Percentiles rank a stretch among this genome's conserved stretches.
These are phyloP conservation scores for Pseudotriccus pelzelni DNA, from an alignment of 2,797 vertebrate genomes.

Conservation along the genomic window DNA sequence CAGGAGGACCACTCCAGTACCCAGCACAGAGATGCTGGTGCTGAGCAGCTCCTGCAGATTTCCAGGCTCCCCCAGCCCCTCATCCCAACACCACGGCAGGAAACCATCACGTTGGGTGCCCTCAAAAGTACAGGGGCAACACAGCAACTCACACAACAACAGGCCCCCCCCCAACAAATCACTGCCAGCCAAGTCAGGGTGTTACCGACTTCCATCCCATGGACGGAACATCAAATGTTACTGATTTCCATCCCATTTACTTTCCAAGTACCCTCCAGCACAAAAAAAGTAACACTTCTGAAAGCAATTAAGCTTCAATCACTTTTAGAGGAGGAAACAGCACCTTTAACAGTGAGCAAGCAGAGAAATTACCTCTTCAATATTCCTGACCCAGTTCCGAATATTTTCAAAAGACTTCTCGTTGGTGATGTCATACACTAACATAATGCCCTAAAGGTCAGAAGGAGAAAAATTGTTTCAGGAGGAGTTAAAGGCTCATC, in stretches of 20 bases:
- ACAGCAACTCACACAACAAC: background rate
- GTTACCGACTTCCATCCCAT: too few relatives aligned
- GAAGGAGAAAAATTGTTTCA: background rate
- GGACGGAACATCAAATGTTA: too few relatives aligned
- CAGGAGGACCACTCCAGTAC: rapidly evolving
- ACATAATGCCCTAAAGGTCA: slow-evolving; percentile 90
- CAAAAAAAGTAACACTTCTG: rapidly evolving
- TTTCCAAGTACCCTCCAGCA: background rate
- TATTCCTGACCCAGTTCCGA: slow-evolving; percentile 99
- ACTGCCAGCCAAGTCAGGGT: background rate
- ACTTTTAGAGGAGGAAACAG: background rate
- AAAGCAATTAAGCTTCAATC: background rate
- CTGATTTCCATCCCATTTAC: too few relatives aligned
- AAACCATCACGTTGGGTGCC: rapidly evolving
- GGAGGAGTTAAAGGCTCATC: background rate
- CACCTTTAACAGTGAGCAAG: background rate
- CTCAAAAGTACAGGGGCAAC: background rate
- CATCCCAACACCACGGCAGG: background rate
- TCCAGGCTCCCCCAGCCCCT: background rate
- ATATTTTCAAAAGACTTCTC: slow-evolving; percentile 99
- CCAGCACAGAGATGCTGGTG: rapidly evolving
- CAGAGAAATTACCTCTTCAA: slow-evolving; percentile 87
- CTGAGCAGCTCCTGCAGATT: background rate
- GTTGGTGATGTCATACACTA: slow-evolving; percentile 98
- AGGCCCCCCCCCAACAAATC: background rate